Evolutionary conservation across 2,113 vertebrate genomes (phyloP).

Genomic region (Dasypus novemcinctus): DNA sequence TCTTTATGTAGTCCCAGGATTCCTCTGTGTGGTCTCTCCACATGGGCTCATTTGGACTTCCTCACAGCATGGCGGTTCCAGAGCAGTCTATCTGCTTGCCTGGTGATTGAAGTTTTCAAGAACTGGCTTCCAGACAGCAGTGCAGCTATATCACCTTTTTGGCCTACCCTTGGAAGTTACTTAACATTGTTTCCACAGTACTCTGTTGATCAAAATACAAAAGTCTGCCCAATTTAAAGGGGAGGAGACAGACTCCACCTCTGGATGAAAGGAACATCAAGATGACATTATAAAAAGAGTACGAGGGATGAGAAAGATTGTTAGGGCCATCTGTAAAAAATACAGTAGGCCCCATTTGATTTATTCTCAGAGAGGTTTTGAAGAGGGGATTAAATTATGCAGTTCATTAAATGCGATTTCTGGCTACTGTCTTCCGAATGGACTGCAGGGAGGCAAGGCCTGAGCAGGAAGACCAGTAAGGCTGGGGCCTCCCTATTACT

Average conservation of each 20-base stretch:
- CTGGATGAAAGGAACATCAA: neutral
- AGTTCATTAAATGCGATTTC: too few species aligned
- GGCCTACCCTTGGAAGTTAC: neutral
- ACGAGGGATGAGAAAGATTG: too few species aligned
- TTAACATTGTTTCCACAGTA: neutral
- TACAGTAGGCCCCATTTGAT: too few species aligned
- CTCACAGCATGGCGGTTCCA: neutral
- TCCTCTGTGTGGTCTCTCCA: neutral
- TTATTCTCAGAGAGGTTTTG: too few species aligned
- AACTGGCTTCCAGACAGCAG: too few species aligned
- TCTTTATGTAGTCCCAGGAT: too few species aligned
- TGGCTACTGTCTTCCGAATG: neutral
- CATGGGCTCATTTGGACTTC: neutral
- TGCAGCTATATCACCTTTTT: neutral
- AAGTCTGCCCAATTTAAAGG: neutral
- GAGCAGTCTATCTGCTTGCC: too few species aligned
- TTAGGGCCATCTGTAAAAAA: neutral
- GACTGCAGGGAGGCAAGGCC: neutral
- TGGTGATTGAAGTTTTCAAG: too few species aligned
- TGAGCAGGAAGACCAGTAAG: neutral
- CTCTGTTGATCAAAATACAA: neutral
- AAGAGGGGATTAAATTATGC: too few species aligned
- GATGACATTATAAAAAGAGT: too few species aligned
- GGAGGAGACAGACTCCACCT: neutral
- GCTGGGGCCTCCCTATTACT: neutral